Evolutionary conservation across 2,888 invertebrate genomes (phyloP).

Genomic region (Mimas tiliae): DNA sequence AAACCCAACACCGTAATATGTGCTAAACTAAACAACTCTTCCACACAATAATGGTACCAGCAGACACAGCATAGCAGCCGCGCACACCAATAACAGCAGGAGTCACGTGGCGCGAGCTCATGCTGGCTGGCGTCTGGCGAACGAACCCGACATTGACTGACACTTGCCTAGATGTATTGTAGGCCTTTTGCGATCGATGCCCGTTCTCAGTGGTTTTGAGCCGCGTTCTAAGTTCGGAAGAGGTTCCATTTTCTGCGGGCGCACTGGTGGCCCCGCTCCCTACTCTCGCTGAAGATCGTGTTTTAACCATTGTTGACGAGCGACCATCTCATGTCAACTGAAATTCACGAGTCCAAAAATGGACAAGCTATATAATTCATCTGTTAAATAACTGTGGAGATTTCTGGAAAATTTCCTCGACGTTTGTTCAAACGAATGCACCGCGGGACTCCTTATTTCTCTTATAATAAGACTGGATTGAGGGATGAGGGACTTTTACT

Average conservation of each 20-base stretch:
- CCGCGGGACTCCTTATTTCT: constrained; percentile 73
- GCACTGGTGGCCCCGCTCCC: constrained; percentile 71
- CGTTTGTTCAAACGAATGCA: constrained; percentile 48
- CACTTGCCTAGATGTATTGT: constrained; percentile 78
- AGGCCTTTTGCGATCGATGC: constrained; percentile 72
- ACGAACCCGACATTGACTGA: constrained; percentile 83
- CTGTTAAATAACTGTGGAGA: constrained; percentile 56
- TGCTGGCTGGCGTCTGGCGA: constrained; percentile 86
- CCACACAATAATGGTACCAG: constrained; percentile 32
- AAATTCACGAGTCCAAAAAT: constrained; percentile 80
- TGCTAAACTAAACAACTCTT: constrained; percentile 4
- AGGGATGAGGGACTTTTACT: constrained; percentile 64
- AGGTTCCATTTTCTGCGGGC: constrained; percentile 74
- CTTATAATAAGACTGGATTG: constrained; percentile 65
- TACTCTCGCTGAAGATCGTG: constrained; percentile 84
- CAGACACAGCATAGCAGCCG: constrained; percentile 30
- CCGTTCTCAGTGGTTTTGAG: constrained; percentile 75
- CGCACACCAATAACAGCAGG: constrained; percentile 31
- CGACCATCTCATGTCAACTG: constrained; percentile 83
- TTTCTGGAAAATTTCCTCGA: constrained; percentile 81
- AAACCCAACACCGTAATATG: constrained; percentile 27
- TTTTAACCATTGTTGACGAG: constrained; percentile 85
- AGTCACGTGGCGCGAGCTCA: constrained; percentile 42
- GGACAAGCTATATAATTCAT: constrained; percentile 74
- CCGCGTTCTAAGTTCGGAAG: constrained; percentile 76